Conservation (phyloP, 2,888 invertebrate species). For the Dicyrtoma fusca region DNA sequence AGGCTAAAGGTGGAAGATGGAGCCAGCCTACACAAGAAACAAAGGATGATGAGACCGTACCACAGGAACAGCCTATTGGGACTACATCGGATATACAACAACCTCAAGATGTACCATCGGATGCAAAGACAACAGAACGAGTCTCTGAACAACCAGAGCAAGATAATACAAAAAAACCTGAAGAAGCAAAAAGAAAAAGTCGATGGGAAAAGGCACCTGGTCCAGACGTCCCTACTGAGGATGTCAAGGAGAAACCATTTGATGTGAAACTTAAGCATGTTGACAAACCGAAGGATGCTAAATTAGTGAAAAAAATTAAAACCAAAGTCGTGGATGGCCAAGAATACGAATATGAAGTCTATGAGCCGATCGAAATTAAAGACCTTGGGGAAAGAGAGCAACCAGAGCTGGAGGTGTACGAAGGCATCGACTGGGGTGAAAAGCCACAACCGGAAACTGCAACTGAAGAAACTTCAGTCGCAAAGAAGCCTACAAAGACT, state of each 20-base stretch:
- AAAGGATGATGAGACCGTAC: neutral
- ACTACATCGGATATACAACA: neutral
- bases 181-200: slow-evolving; percentile 9
- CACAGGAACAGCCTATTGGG: too few species aligned
- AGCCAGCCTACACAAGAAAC: neutral
- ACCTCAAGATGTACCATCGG: neutral
- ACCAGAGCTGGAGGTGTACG: slow-evolving; percentile 12
- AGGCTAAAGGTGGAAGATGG: neutral
- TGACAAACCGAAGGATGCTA: slow-evolving; percentile 11
- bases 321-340: neutral
- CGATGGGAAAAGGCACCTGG: neutral
- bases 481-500: neutral
- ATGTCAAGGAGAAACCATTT: neutral
- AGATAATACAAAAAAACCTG: slow-evolving; percentile 39
- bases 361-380: slow-evolving; percentile 63
- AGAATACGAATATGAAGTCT: slow-evolving; percentile 57
- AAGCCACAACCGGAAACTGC: neutral
- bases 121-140: neutral
- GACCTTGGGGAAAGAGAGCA: slow-evolving; percentile 15
- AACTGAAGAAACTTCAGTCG: neutral
- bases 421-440: slow-evolving; percentile 20
- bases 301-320: neutral
- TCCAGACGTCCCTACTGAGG: neutral
- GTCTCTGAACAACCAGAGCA: neutral
- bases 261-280: slow-evolving; percentile 13